phyloP scores from a whole-genome alignment of 53 echinoderm and acorn worm genomes.

The Mesocentrotus franciscanus region DNA sequence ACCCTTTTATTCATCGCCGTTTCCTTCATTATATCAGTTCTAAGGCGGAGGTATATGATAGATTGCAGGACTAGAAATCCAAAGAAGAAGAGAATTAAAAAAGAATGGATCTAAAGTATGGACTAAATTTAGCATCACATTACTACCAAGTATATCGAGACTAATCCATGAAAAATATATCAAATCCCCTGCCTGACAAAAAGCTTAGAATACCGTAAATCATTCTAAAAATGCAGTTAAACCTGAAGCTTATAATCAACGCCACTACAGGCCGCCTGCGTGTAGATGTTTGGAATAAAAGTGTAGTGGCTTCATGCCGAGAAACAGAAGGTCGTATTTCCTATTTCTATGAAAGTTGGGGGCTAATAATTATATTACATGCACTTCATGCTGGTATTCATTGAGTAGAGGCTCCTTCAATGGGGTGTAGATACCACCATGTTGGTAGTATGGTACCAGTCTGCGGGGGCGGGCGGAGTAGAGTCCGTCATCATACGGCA shows the following conservation, averaged over 20 bases:
- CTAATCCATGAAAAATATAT: background rate
- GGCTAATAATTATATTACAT: conserved; percentile 33
- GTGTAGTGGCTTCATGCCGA: conserved; percentile 24
- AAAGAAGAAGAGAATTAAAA: background rate
- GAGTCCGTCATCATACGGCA: background rate
- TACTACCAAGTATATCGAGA: background rate
- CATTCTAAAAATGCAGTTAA: background rate
- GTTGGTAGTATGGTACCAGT: background rate
- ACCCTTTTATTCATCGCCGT: background rate
- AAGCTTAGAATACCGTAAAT: conserved; percentile 28
- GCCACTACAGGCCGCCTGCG: background rate
- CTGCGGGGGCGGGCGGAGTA: conserved; percentile 43
- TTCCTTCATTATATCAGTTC: background rate
- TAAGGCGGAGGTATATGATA: background rate
- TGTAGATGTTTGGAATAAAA: background rate
- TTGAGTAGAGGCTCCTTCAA: background rate
- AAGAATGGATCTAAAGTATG: background rate
- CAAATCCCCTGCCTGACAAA: background rate
- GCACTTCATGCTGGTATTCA: conserved; percentile 37
- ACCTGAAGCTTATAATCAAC: background rate
- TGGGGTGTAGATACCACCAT: background rate
- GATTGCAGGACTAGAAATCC: background rate
- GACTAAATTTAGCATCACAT: background rate
- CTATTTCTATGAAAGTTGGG: background rate
- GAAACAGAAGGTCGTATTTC: conserved; percentile 51